Evolutionary conservation across 2,113 vertebrate genomes (phyloP).

Genomic region (Myrmecophaga tridactyla): DNA sequence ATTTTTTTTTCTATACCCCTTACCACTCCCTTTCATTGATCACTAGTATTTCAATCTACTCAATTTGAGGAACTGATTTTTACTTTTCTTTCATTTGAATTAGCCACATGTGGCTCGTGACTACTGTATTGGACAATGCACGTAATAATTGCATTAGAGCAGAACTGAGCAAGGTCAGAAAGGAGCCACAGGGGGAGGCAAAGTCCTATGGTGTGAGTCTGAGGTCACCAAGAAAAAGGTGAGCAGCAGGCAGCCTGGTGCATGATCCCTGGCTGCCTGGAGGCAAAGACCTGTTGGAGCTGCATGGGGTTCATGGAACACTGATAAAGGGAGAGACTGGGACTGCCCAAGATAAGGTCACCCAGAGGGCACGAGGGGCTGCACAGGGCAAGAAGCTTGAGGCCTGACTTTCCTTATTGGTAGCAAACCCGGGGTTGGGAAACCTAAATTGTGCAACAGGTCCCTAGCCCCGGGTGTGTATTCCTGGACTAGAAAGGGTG

Average conservation of each 20-base stretch:
- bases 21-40: too few relatives aligned
- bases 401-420: background rate
- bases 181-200: background rate
- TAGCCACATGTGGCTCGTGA: background rate
- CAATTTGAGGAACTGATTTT: background rate
- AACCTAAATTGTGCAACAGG: background rate
- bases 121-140: background rate
- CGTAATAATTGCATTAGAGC: too few relatives aligned
- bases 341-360: background rate
- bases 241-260: background rate
- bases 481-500: background rate
- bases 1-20: too few relatives aligned
- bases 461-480: background rate
- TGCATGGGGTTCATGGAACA: background rate
- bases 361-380: background rate
- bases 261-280: rapidly evolving
- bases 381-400: background rate
- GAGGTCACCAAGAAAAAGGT: background rate
- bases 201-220: background rate
- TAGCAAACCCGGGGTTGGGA: background rate
- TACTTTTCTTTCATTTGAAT: background rate
- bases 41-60: too few relatives aligned
- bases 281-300: background rate
- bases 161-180: background rate
- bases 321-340: background rate